Conservation (phyloP, 2,888 invertebrate genomes). For the Caenorhabditis sp. region DNA sequence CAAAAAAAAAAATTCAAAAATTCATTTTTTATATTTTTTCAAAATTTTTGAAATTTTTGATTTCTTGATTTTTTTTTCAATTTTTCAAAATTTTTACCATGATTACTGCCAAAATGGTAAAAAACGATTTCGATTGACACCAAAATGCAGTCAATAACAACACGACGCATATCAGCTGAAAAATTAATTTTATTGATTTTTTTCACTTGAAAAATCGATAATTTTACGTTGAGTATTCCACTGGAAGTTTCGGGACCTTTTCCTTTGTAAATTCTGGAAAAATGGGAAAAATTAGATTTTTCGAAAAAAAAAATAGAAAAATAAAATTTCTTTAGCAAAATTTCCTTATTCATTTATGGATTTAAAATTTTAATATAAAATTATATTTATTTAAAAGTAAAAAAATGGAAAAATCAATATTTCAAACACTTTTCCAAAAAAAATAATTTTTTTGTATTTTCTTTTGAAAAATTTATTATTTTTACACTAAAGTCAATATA, state of each 20-base stretch:
- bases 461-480: too few relatives aligned
- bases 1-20: not conserved
- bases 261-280: not conserved
- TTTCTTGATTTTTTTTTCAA: not conserved
- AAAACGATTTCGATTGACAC: constrained; percentile 45
- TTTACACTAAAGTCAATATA: too few relatives aligned
- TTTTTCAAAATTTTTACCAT: constrained; percentile 8
- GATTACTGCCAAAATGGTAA: constrained; percentile 28
- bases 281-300: too few relatives aligned
- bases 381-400: not conserved
- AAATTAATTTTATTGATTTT: not conserved
- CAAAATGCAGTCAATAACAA: constrained; percentile 24
- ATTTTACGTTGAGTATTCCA: constrained; percentile 35
- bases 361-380: not conserved
- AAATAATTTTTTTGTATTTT: too few relatives aligned
- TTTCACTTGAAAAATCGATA: not conserved
- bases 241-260: constrained; percentile 20
- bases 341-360: too few relatives aligned
- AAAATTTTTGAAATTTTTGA: not conserved
- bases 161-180: constrained; percentile 37
- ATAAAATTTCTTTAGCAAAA: too few relatives aligned
- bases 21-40: not conserved
- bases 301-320: too few relatives aligned
- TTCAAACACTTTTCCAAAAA: not conserved
- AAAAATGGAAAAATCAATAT: not conserved